phyloP scores from a whole-genome alignment of 2,113 vertebrate species.

The Terrapene triunguis region DNA sequence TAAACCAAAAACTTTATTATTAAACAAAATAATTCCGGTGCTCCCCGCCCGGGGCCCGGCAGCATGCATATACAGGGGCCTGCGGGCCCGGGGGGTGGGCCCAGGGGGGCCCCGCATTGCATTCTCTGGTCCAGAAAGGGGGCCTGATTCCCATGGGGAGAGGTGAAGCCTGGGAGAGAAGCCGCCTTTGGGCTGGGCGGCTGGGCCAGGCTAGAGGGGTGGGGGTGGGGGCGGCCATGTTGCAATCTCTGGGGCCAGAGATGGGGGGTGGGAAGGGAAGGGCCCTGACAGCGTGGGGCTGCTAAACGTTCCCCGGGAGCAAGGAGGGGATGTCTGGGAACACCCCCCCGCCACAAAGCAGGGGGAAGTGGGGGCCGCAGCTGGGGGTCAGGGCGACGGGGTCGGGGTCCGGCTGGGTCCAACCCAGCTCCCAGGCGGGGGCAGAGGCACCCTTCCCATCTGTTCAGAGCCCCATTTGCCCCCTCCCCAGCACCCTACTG shows the following conservation, averaged over 20 bases:
- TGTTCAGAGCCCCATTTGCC: not conserved
- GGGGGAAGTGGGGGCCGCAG: no score
- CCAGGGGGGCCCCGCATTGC: not conserved
- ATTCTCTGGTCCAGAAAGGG: not conserved
- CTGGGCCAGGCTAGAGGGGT: not conserved
- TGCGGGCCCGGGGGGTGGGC: not conserved
- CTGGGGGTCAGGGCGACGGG: no score
- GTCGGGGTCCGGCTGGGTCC: not conserved
- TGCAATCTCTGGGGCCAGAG: not conserved
- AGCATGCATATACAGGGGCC: slow-evolving; percentile 8
- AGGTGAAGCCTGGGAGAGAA: not conserved
- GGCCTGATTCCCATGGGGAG: not conserved
- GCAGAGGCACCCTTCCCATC: not conserved
- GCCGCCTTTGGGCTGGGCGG: not conserved
- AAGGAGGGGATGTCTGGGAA: not conserved
- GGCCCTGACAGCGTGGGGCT: not conserved
- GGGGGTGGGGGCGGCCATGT: not conserved
- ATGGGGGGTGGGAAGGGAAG: not conserved
- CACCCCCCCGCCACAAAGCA: not conserved
- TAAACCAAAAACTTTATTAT: slow-evolving; percentile 33
- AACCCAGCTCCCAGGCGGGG: not conserved
- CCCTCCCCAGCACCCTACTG: not conserved
- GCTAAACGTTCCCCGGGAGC: not conserved
- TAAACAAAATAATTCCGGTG: slow-evolving; percentile 1
- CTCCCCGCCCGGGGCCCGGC: not conserved